Conservation (phyloP, 1,140 invertebrate species). For the Muscidifurax raptorellus region DNA sequence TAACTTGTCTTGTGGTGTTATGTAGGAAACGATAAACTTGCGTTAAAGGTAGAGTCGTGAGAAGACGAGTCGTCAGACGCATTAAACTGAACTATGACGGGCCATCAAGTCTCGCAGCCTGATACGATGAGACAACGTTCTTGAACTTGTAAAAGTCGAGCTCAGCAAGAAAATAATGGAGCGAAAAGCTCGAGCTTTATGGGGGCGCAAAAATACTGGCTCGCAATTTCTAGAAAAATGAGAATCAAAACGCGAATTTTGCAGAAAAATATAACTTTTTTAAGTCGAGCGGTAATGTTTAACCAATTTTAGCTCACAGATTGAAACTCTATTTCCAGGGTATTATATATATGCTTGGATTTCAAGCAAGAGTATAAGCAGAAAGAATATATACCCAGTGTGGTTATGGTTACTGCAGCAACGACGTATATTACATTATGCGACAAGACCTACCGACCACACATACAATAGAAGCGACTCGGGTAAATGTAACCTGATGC, state of each 20-base stretch:
- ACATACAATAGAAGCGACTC: neutral
- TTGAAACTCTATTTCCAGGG: too few relatives aligned
- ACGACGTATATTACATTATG: neutral
- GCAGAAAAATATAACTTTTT: too few relatives aligned
- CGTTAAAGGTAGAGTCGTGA: neutral
- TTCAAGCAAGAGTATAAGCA: too few relatives aligned
- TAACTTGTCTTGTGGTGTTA: neutral
- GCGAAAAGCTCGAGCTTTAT: neutral
- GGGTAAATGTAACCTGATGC: neutral
- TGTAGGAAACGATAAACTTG: constrained; percentile 28
- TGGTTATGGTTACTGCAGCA: too few relatives aligned
- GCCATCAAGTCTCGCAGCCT: neutral
- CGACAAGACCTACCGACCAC: neutral
- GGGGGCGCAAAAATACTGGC: neutral
- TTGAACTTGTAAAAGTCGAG: constrained; percentile 26
- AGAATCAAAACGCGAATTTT: too few relatives aligned
- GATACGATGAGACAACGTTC: constrained; percentile 1
- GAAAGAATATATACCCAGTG: too few relatives aligned
- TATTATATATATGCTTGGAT: too few relatives aligned
- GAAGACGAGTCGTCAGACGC: neutral
- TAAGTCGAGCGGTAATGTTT: too few relatives aligned
- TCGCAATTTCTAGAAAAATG: neutral
- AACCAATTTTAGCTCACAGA: too few relatives aligned
- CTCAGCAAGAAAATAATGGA: constrained; percentile 21
- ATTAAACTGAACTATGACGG: neutral